phyloP scores from a whole-genome alignment of 1,140 invertebrate species.

The Drosophila pallidifrons region DNA sequence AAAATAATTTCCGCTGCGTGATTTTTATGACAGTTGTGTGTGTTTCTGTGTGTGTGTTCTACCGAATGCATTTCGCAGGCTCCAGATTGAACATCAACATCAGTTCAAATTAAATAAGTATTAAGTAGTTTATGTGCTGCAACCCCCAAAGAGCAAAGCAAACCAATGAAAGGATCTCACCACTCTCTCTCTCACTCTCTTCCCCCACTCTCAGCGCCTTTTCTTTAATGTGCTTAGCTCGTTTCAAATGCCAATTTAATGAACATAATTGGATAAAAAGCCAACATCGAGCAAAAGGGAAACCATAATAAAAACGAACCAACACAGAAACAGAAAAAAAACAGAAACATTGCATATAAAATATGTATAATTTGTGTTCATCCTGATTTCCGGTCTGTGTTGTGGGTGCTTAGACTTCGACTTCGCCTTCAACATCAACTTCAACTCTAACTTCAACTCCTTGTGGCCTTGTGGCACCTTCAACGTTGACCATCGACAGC shows the following conservation, averaged over 20 bases:
- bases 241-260: conserved; percentile 80
- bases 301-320: background rate
- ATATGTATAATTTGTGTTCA: conserved; percentile 70
- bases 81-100: background rate
- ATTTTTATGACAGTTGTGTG: conserved; percentile 84
- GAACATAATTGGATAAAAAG: conserved; percentile 72
- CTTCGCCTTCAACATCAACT: background rate
- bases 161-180: background rate
- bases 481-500: conserved; percentile 3
- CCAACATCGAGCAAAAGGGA: conserved; percentile 27
- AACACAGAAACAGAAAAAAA: background rate
- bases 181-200: background rate
- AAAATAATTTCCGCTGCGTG: conserved; percentile 84
- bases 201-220: too few species aligned
- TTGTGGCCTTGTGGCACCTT: conserved; percentile 12
- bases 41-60: conserved; percentile 38
- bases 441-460: too few species aligned
- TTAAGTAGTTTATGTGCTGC: conserved; percentile 68
- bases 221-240: conserved; percentile 22
- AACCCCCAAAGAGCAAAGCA: conserved; percentile 2
- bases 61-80: conserved; percentile 52
- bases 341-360: conserved; percentile 23
- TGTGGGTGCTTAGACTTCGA: conserved; percentile 51
- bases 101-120: conserved; percentile 68
- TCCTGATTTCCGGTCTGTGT: conserved; percentile 66